Evolutionary conservation across 1,140 invertebrate species (phyloP), one percentile per base, ranked within the genome.

Genomic region (Spodoptera litura): DNA sequence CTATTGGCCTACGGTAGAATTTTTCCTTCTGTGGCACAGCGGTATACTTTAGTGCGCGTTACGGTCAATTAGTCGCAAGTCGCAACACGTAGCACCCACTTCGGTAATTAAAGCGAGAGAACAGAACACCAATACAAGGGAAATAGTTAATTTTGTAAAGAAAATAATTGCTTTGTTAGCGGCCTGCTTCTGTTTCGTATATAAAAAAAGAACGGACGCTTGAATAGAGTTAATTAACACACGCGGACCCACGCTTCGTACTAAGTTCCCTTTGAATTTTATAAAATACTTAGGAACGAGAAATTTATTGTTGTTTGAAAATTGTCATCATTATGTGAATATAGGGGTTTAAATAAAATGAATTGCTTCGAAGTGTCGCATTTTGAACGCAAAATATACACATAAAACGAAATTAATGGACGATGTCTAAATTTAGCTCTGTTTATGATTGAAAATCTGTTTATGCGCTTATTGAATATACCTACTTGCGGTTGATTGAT

Each of bases 31-130:
- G 59, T 72, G 53, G 38, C 44, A 8, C 35, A 44, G 52, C 70
- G 49, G 61, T 68, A 68, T 79, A 66, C 68, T 73, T 81, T 73
- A 81, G 68, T 73, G 20, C 59, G 66, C 68, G 75, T 73, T 77
- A 71, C 58, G 78, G 79, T 84, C 75, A 82, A 84, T 81, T 83
- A 83, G 78, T 78, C 78, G 55, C 70, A 44, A 76, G 79, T 80
- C 62, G 73, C 49, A 78, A 78, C 82, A 80, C 80, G 72, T 84
- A 80, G 53, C 55, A 56, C 59, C 76, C 78, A 79, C 79, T 83
- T 79, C 59, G 61, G 71, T 80, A 80, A 83, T 83, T 78, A 78
- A 83, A 76, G 13, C 53, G 52, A 58, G 71, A 64, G 27, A 82
- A 77, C 66, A 58, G 76, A 72, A 82, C 59, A 78, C 76, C 71